phyloP scores from a whole-genome alignment of 2,797 vertebrate genomes.

The Rachycentron canadum region DNA sequence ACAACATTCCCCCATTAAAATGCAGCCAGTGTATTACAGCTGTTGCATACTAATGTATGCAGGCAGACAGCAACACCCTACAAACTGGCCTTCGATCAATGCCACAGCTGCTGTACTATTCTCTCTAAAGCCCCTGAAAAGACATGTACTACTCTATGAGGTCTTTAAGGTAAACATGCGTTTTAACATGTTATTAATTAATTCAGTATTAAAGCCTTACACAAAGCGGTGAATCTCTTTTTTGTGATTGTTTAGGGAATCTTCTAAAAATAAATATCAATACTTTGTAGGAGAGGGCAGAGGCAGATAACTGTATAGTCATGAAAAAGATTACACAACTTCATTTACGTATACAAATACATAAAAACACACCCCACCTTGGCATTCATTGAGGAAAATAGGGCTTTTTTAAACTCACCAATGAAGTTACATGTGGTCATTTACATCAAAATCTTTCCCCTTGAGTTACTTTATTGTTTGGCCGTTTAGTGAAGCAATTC shows the following conservation, averaged over 20 bases:
- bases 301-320: not conserved
- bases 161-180: not conserved
- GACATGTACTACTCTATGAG: not conserved
- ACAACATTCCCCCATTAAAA: slow-evolving; percentile 46
- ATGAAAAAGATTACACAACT: not conserved
- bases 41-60: slow-evolving; percentile 46
- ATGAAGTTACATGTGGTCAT: not conserved
- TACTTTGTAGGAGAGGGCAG: not conserved
- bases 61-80: slow-evolving; percentile 6
- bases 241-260: not conserved
- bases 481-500: not conserved
- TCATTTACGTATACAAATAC: not conserved
- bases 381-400: not conserved
- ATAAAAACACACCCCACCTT: not conserved
- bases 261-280: not conserved
- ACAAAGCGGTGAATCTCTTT: not conserved
- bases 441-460: not conserved
- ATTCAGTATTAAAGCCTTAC: not conserved
- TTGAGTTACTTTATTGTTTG: not conserved
- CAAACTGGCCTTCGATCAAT: not conserved
- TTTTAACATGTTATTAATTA: not conserved
- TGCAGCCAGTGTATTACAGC: slow-evolving; percentile 32
- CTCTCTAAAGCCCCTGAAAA: slow-evolving; percentile 3
- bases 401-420: not conserved
- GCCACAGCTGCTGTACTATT: not conserved